Conservation (phyloP, 2,888 invertebrate genomes). For the Trissonchulus sp. region DNA sequence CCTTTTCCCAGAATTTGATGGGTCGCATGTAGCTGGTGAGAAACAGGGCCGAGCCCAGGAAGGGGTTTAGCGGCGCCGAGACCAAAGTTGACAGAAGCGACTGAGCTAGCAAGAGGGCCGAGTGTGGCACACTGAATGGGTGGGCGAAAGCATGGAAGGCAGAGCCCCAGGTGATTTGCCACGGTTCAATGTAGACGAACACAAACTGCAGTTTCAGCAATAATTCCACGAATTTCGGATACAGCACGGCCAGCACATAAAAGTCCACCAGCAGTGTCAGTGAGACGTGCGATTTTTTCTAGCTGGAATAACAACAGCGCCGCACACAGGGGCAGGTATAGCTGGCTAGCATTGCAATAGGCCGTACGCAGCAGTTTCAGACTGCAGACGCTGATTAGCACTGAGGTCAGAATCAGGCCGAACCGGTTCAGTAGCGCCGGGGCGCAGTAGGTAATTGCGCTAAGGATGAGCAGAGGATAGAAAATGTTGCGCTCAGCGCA, state of each 20-base stretch:
- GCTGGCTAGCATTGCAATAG: conserved; percentile 82
- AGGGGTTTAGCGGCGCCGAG: conserved; percentile 91
- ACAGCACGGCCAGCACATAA: conserved; percentile 69
- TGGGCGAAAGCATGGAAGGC: conserved; percentile 99
- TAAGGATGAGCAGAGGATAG: conserved; percentile 82
- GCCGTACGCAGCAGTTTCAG: conserved; percentile 76
- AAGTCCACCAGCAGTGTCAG: conserved; percentile 88
- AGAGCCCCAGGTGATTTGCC: conserved; percentile 99
- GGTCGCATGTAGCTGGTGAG: conserved; percentile 97
- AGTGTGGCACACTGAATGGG: conserved; percentile 96
- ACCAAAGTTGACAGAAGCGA: conserved; percentile 84
- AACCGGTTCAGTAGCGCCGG: conserved; percentile 69
- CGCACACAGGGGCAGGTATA: conserved; percentile 83
- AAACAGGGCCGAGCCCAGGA: conserved; percentile 91
- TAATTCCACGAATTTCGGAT: conserved; percentile 67
- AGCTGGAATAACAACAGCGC: conserved; percentile 75
- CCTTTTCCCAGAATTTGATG: conserved; percentile 97
- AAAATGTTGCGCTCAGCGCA: conserved; percentile 84
- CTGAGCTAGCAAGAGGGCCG: conserved; percentile 93
- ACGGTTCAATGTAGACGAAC: conserved; percentile 96
- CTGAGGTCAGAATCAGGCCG: conserved; percentile 60
- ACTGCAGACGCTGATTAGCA: conserved; percentile 62
- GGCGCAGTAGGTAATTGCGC: conserved; percentile 77
- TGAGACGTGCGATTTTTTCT: conserved; percentile 61
- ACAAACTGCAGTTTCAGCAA: conserved; percentile 90